These are phyloP conservation scores for Limonius californicus DNA, from an alignment of 1,140 invertebrate species.

Conservation along the genomic window DNA sequence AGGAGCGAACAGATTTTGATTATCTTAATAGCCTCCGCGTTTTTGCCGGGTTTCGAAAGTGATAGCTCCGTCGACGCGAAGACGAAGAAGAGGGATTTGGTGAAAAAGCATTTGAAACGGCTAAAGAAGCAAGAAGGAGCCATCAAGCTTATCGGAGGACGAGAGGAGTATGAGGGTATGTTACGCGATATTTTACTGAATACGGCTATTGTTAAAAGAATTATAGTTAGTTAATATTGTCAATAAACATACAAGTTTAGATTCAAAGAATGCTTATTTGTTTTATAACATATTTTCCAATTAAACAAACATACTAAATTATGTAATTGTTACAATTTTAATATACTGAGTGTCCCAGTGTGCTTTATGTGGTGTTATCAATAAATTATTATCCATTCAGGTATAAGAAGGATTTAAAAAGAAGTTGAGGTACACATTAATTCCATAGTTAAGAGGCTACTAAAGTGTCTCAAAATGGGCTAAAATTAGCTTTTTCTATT, in stretches of 20 bases:
- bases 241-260: not conserved
- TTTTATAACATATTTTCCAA: too few species aligned
- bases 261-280: not conserved
- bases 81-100: slow-evolving; percentile 46
- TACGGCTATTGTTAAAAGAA: not conserved
- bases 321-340: too few species aligned
- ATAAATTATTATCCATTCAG: too few species aligned
- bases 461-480: too few species aligned
- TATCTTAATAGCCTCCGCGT: not conserved
- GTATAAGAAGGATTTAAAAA: too few species aligned
- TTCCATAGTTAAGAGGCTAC: too few species aligned
- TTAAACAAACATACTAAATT: too few species aligned
- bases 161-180: slow-evolving; percentile 64
- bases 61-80: not conserved
- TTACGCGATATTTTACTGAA: too few species aligned
- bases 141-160: slow-evolving; percentile 63
- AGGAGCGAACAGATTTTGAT: not conserved
- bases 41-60: not conserved
- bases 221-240: not conserved
- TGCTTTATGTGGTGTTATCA: too few species aligned
- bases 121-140: slow-evolving; percentile 68
- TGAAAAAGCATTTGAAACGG: slow-evolving; percentile 56
- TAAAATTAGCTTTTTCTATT: too few species aligned
- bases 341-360: too few species aligned
- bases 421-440: too few species aligned